Base-by-base conservation (phyloP, 2,888 invertebrate genomes). In the Masnerella sp. region DNA sequence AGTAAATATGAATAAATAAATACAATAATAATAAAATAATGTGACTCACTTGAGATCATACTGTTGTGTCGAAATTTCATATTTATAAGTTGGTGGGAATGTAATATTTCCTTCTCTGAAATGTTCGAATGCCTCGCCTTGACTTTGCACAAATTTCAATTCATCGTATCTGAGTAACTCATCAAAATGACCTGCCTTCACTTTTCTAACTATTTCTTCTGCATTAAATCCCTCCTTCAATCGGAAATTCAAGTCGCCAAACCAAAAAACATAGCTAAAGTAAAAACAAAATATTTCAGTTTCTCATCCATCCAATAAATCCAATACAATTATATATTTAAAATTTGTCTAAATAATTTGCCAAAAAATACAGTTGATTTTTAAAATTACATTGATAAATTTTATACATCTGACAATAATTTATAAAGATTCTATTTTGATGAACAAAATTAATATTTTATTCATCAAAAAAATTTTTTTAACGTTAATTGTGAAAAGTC, bases 41-140 rank as follows among this genome's bases (percentile, higher is more conserved):
- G n/a, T n/a, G 3, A n/a, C 91, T 89, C 87, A 95, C 93, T 94
- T 95, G 52, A 93, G 84, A 88, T 96, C 94, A 87, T 95, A 96
- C 43, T 92, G 91, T 76, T 92, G 91, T 0, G 92, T 91, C 12
- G 93, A 93, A 78, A 93, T 92, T 79, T 92, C 90, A 84, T 93
- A 96, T 88, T 96, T 96, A 84, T 95, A 97, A 0, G 96, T 96
- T 8, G 96, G 96, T 15, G 95, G 93, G 87, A 96, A 97, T 52
- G 90, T 90, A 14, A 95, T 92, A 65, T 91, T 88, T 0, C 91
- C 90, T 85, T 96, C 96, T 2, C 88, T 89, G 73, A 97, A 90
- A 85, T 95, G 94, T 9, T 93, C 92, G 83, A 97, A 96, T n/a
- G 96, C 96, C 77, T 93, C 91, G 0, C 93, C 93, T 0, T 89